phyloP scores from a whole-genome alignment of 1,140 invertebrate species.

The Orius laevigatus region DNA sequence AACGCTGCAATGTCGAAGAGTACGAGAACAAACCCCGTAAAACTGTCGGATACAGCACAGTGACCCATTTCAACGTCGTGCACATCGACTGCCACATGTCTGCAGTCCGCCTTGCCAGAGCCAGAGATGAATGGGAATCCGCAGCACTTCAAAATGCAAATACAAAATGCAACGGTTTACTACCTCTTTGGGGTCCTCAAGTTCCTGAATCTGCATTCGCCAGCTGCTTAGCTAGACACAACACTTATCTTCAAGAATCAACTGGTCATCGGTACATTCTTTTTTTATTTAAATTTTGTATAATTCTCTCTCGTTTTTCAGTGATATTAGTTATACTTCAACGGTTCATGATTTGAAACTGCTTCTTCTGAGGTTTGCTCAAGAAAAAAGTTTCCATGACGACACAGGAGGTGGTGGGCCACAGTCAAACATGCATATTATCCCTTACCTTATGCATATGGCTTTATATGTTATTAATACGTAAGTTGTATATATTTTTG shows the following conservation, averaged over 20 bases:
- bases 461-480: slow-evolving; percentile 89
- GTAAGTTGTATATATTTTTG: slow-evolving; percentile 37
- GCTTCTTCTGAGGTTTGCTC: slow-evolving; percentile 73
- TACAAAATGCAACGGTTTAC: slow-evolving; percentile 87
- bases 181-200: slow-evolving; percentile 91
- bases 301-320: slow-evolving; percentile 20
- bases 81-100: slow-evolving; percentile 97
- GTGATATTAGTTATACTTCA: slow-evolving; percentile 74
- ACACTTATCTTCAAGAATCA: slow-evolving; percentile 70
- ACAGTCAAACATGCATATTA: slow-evolving; percentile 91
- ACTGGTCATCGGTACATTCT: slow-evolving; percentile 44
- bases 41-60: slow-evolving; percentile 77
- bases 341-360: slow-evolving; percentile 91
- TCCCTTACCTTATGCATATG: slow-evolving; percentile 89
- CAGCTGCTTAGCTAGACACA: slow-evolving; percentile 78
- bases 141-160: slow-evolving; percentile 95
- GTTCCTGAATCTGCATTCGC: slow-evolving; percentile 91
- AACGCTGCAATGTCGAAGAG: slow-evolving; percentile 88
- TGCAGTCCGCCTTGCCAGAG: slow-evolving; percentile 60
- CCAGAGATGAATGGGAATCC: slow-evolving; percentile 92
- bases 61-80: slow-evolving; percentile 96
- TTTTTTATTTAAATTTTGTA: not conserved
- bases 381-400: slow-evolving; percentile 90
- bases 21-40: slow-evolving; percentile 73
- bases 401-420: slow-evolving; percentile 92